These are phyloP conservation scores for Psittacula echo DNA, from an alignment of 2,797 vertebrate genomes.

Conservation along the genomic window DNA sequence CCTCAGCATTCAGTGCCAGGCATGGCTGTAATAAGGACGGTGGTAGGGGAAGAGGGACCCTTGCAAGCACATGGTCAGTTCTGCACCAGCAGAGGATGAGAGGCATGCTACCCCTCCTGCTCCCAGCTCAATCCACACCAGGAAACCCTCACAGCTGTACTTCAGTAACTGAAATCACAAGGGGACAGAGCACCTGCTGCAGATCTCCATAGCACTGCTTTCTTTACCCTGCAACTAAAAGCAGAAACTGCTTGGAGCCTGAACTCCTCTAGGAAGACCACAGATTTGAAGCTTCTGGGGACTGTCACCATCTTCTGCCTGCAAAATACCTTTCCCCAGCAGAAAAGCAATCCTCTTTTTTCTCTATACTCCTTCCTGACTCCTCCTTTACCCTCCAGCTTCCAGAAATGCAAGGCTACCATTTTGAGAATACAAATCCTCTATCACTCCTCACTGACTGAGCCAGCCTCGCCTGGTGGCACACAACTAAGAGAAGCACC, in stretches of 20 bases:
- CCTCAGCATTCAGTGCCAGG: rapidly evolving
- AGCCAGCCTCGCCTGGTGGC: background rate
- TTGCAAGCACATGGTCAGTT: background rate
- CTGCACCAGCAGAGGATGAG: background rate
- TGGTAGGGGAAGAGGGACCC: background rate
- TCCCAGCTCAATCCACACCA: background rate
- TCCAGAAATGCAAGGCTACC: background rate
- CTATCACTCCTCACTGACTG: rapidly evolving
- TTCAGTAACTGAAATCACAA: rapidly evolving
- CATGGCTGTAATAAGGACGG: rapidly evolving
- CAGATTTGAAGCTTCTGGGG: background rate
- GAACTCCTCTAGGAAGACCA: background rate
- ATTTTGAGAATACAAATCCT: background rate
- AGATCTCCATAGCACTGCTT: rapidly evolving
- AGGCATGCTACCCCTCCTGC: background rate
- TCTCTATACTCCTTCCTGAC: background rate
- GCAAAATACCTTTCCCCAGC: background rate
- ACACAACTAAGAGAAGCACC: background rate
- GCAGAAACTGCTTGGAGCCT: background rate
- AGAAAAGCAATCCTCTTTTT: background rate
- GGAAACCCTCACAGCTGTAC: background rate
- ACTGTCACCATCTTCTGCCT: background rate
- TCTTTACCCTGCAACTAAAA: background rate
- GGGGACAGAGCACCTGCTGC: background rate
- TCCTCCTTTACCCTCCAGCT: background rate